Percentiles rank a stretch among this genome's conserved stretches.
Evolutionary conservation across 2,113 vertebrate genomes (phyloP).

Genomic region (Cervus canadensis): DNA sequence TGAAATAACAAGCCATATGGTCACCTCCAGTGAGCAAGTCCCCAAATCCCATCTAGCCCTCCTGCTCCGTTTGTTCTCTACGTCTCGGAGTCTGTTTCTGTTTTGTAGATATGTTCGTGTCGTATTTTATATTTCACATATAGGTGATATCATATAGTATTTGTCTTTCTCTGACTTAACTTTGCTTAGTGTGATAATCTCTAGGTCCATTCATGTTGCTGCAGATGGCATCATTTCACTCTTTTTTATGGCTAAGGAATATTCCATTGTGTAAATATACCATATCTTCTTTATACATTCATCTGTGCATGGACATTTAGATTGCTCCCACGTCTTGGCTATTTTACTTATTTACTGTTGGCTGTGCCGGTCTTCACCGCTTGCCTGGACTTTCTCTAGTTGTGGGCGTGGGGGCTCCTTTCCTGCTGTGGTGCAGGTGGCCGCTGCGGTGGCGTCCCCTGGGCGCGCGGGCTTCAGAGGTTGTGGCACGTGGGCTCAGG

Average conservation of each 20-base stretch:
- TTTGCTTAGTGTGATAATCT: not conserved
- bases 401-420: not conserved
- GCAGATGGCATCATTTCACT: not conserved
- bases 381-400: not conserved
- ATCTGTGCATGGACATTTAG: not conserved
- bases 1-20: not conserved
- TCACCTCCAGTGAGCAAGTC: not conserved
- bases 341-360: not conserved
- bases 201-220: not conserved
- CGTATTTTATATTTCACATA: not conserved
- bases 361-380: not conserved
- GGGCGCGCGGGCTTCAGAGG: not conserved
- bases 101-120: not conserved
- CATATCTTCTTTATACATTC: not conserved
- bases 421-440: not conserved
- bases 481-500: rapidly evolving
- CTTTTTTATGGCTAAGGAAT: not conserved
- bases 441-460: not conserved
- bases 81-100: not conserved
- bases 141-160: not conserved
- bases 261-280: not conserved
- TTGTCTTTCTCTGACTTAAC: not conserved
- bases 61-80: not conserved
- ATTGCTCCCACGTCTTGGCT: not conserved
- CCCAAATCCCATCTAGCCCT: not conserved